Evolutionary conservation across 1,140 invertebrate genomes (phyloP).

Genomic region (Apis mellifera): Amel_HAv3.1 CM009931.2:10983001-10983500

Average conservation of each 20-base stretch:
- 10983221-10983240: not conserved
- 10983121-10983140: not conserved
- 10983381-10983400: conserved; percentile 68
- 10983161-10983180: no score
- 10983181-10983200: no score
- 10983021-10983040: no score
- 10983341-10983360: conserved; percentile 61
- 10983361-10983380: conserved; percentile 41
- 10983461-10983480: no score
- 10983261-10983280: conserved; percentile 44
- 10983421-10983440: not conserved
- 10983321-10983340: conserved; percentile 47
- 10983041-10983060: no score
- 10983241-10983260: conserved; percentile 6
- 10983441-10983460: not conserved
- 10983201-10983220: not conserved
- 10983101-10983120: no score
- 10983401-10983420: conserved; percentile 54
- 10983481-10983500: not conserved
- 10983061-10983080: no score
- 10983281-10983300: conserved; percentile 44
- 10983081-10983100: no score
- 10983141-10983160: no score
- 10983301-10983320: conserved; percentile 55
- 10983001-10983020: no score